Conservation (phyloP, 1,140 invertebrate species). For the Zaprionus kolodkinae region DNA sequence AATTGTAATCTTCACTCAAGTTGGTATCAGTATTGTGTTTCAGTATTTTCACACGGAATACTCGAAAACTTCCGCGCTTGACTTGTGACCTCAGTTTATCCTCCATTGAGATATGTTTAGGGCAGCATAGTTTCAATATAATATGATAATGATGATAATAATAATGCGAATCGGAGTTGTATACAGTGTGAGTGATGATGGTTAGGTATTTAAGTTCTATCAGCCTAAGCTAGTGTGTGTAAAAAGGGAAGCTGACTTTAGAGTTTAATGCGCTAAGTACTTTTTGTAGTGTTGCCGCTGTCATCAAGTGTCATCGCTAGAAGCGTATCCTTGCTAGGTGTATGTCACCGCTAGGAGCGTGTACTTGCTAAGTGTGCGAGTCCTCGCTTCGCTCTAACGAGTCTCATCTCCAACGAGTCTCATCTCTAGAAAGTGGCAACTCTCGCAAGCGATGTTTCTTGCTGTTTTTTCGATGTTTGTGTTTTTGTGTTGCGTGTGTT, state of each 20-base stretch:
- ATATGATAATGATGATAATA: constrained; percentile 5
- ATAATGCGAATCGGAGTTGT: constrained; percentile 9
- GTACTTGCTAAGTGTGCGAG: background rate
- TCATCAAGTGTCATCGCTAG: background rate
- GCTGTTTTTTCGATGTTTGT: background rate
- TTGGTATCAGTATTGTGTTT: constrained; percentile 12
- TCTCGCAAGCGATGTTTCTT: background rate
- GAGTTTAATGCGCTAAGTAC: constrained; percentile 6
- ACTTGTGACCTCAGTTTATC: constrained; percentile 16
- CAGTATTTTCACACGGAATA: background rate
- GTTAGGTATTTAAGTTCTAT: constrained; percentile 5
- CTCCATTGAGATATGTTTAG: constrained; percentile 14
- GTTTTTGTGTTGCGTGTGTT: background rate
- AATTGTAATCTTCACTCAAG: constrained; percentile 8
- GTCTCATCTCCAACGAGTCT: background rate
- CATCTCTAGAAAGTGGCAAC: background rate
- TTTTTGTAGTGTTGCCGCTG: background rate
- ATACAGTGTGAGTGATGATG: background rate
- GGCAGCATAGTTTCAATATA: constrained; percentile 16
- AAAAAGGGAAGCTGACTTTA: constrained; percentile 4
- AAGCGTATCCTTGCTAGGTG: background rate
- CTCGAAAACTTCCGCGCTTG: constrained; percentile 1
- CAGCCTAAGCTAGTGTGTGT: constrained; percentile 3
- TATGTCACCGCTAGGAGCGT: background rate
- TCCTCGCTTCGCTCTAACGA: no score